Evolutionary conservation across 2,888 invertebrate genomes (phyloP).

Genomic region (Ornithoptera priamus): DNA sequence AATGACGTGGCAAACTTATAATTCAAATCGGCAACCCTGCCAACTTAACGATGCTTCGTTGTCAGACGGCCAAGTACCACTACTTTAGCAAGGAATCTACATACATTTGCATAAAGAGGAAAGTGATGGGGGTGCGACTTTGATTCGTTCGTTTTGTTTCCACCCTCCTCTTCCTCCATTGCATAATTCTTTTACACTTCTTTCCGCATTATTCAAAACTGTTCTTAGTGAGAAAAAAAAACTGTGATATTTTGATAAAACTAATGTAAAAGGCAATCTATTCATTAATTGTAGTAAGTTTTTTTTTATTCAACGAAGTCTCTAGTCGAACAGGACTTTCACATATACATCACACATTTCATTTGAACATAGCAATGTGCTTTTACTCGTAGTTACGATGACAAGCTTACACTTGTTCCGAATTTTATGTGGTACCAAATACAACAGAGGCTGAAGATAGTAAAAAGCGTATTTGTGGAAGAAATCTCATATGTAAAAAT

Average conservation of each 20-base stretch:
- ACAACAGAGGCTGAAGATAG: too few species aligned
- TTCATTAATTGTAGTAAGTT: not conserved
- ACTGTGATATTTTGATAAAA: not conserved
- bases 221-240: not conserved
- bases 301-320: too few species aligned
- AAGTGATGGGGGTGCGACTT: constrained; percentile 39
- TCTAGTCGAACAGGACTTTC: too few species aligned
- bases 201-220: constrained; percentile 1
- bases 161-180: not conserved
- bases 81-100: constrained; percentile 46
- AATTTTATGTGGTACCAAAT: too few species aligned
- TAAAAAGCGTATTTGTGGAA: too few species aligned
- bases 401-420: too few species aligned
- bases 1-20: constrained; percentile 26
- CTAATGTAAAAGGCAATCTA: not conserved
- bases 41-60: constrained; percentile 35
- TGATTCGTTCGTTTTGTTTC: constrained; percentile 39
- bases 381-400: too few species aligned
- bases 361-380: too few species aligned
- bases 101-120: constrained; percentile 62
- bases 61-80: constrained; percentile 36
- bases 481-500: too few species aligned
- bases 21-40: constrained; percentile 33
- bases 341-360: too few species aligned
- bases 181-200: constrained; percentile 17